These are phyloP conservation scores for Caenorhabditis panamensis DNA, from an alignment of 2,888 invertebrate genomes.

Conservation along the genomic window DNA sequence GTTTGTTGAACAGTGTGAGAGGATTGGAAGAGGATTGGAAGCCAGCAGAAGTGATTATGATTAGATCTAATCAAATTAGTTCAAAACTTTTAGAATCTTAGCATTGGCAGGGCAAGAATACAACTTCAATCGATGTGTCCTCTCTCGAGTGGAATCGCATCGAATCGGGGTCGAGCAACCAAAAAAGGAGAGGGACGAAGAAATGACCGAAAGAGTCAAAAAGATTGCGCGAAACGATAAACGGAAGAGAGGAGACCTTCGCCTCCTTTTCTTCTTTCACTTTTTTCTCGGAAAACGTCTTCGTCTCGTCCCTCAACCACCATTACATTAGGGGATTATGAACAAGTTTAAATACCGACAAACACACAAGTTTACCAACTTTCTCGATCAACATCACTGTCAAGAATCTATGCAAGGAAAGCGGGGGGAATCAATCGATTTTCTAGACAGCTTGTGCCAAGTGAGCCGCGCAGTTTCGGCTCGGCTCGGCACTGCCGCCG, in stretches of 20 bases:
- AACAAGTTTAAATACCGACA: background rate
- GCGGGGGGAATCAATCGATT: conserved; percentile 16
- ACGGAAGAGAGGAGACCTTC: conserved; percentile 22
- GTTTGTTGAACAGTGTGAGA: conserved; percentile 53
- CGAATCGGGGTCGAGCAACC: conserved; percentile 20
- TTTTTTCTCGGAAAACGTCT: conserved; percentile 4
- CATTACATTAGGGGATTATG: conserved; percentile 17
- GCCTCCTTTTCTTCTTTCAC: conserved; percentile 16
- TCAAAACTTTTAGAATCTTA: conserved; percentile 16
- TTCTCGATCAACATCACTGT: background rate
- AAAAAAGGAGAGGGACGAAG: conserved; percentile 9
- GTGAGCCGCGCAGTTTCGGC: background rate
- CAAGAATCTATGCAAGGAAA: too few relatives aligned
- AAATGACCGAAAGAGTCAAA: conserved; percentile 40
- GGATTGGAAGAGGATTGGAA: conserved; percentile 25
- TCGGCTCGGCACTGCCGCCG: conserved; percentile 1
- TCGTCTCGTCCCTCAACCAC: conserved; percentile 26
- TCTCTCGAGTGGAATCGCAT: background rate
- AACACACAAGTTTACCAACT: too few relatives aligned
- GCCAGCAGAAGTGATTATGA: conserved; percentile 3
- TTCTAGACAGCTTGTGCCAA: background rate
- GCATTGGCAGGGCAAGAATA: background rate
- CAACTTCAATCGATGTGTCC: background rate
- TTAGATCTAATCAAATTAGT: conserved; percentile 22
- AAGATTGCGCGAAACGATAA: conserved; percentile 57